phyloP scores from a whole-genome alignment of 1,140 invertebrate species.

The Coenobita brevimanus region DNA sequence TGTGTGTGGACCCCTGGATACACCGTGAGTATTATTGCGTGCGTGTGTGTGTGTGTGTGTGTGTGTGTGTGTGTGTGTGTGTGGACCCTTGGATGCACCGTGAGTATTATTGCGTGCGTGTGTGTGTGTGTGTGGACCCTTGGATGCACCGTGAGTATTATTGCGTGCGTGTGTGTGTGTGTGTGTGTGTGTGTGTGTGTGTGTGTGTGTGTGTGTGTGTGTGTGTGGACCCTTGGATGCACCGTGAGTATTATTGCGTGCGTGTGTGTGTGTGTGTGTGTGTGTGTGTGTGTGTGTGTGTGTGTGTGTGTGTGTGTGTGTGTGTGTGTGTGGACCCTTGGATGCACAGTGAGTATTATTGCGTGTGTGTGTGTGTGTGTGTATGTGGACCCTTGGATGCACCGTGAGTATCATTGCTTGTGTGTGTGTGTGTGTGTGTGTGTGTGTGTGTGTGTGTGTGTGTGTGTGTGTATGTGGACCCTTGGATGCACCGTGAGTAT shows the following conservation, averaged over 20 bases:
- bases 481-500: background rate
- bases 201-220: background rate
- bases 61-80: slow-evolving; percentile 5
- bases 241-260: background rate
- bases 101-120: background rate
- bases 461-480: background rate
- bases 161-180: too few species aligned
- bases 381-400: background rate
- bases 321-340: background rate
- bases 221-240: background rate
- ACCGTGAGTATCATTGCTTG: background rate
- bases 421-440: too few species aligned
- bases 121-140: background rate
- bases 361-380: background rate
- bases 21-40: background rate
- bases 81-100: too few species aligned
- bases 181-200: too few species aligned
- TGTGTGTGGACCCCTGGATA: background rate
- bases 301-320: slow-evolving; percentile 16
- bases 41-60: background rate
- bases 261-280: background rate
- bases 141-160: background rate
- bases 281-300: background rate
- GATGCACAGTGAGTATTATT: background rate
- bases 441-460: too few species aligned